Conservation (phyloP, 2,113 vertebrate species). For the Entomyzon cyanotis region DNA sequence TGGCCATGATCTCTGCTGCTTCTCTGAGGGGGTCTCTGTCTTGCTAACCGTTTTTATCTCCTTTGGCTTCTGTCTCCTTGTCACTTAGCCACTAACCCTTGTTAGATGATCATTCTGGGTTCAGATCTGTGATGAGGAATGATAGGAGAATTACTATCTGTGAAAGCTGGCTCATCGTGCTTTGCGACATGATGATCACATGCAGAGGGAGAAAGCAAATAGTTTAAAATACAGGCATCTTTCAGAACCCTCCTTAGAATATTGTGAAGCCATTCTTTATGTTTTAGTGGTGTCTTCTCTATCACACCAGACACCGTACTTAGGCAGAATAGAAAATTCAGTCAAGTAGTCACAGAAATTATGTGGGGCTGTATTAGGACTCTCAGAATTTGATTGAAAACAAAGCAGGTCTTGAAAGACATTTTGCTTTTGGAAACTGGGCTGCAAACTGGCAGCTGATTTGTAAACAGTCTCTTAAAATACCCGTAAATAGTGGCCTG, state of each 20-base stretch:
- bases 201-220: not conserved
- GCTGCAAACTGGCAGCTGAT: not conserved
- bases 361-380: not conserved
- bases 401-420: not conserved
- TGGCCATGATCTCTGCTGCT: not conserved
- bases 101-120: not conserved
- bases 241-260: not conserved
- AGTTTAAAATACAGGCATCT: not conserved
- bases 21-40: not conserved
- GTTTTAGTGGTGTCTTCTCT: not conserved
- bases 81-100: not conserved
- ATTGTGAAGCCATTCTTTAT: not conserved
- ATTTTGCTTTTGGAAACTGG: not conserved
- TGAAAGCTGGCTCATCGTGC: not conserved
- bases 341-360: not conserved
- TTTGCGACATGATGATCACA: not conserved
- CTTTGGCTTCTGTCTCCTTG: fast-evolving
- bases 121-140: not conserved
- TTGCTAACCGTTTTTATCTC: not conserved
- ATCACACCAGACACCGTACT: fast-evolving
- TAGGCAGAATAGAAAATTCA: not conserved
- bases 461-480: not conserved
- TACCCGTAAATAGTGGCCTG: not conserved
- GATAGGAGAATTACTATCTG: not conserved
- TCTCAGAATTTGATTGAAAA: not conserved